Base-by-base conservation (phyloP, 2,113 vertebrate species). In the Scomber colias region DNA sequence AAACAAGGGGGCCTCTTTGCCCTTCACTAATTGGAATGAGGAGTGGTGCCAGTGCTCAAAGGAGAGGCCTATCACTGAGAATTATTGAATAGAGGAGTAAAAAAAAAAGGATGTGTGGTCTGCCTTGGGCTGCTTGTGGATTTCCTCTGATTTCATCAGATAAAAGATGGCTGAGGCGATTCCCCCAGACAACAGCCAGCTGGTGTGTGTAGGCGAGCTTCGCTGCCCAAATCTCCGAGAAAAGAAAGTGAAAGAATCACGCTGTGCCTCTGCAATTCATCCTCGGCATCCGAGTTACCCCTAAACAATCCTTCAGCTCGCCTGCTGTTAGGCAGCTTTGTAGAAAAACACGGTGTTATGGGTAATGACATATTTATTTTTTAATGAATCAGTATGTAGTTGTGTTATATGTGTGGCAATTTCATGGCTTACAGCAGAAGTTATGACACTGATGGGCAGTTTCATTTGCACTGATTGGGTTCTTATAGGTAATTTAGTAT, bases 91-190 rank as follows among this genome's bases (percentile, higher is more conserved):
- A 85, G 87, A 68, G 65, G 50, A 60, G 45, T 64, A 15, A 48
- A 55, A 63, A 66, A 35, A 73, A 35, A 63, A 51, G 53, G 62
- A 88, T 81, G 88, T 90, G 81, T 87, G 85, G 86, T 90, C 87
- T 40, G 84, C 91, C 87, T 69, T 65, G 55, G 84, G 91, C 88
- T 87, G 89, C 90, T 75, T 48, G 87, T 81, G 89, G 84, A 91
- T 93, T 94, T 93, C 92, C 88, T 94, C 87, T 86, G 84, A 91
- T 94, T 94, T 93, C 93, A 92, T 94, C 93, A 94, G 88, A 56
- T 72, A 71, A 79, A 84, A 85, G 82, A 90, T 76, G 88, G 78
- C 82, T 80, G 79, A 82, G 85, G 84, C 83, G 83, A 90, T 87
- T 87, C 80, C 87, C 85, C 89, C 71, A 89, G 92, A 91, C 89